These are phyloP conservation scores for Xenopus borealis DNA, from an alignment of 2,113 vertebrate species.

Conservation along the genomic window DNA sequence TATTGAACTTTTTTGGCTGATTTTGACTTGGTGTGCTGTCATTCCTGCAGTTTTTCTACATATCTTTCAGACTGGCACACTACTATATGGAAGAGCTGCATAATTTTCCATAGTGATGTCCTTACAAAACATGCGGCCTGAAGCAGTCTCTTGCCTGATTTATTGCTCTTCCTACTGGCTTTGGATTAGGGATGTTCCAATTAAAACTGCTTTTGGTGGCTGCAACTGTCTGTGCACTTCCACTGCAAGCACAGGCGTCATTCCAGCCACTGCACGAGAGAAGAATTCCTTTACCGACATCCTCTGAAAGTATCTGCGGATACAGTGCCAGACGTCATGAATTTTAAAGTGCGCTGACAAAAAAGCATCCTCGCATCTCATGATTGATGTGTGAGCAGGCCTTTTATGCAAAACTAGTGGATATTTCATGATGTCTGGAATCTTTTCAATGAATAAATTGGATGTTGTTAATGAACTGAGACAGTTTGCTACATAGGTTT, in stretches of 20 bases:
- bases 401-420: background rate
- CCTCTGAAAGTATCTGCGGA: background rate
- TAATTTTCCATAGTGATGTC: no score
- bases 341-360: constrained; percentile 17
- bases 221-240: background rate
- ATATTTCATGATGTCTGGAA: constrained; percentile 2
- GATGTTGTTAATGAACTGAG: background rate
- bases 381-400: constrained; percentile 7
- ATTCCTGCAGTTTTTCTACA: no score
- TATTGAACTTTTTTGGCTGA: no score
- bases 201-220: no score
- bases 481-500: background rate
- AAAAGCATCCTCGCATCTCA: background rate
- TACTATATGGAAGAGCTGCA: no score
- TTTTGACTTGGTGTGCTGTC: no score
- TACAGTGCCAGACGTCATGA: constrained; percentile 17
- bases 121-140: no score
- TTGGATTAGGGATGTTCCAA: no score
- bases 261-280: background rate
- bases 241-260: background rate
- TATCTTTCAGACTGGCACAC: no score
- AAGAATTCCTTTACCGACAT: constrained; percentile 4
- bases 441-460: background rate
- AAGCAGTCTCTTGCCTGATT: no score
- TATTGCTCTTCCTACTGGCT: no score